These are phyloP conservation scores for Auanema freiburgensis DNA, from an alignment of 2,888 invertebrate genomes.

Conservation along the genomic window DNA sequence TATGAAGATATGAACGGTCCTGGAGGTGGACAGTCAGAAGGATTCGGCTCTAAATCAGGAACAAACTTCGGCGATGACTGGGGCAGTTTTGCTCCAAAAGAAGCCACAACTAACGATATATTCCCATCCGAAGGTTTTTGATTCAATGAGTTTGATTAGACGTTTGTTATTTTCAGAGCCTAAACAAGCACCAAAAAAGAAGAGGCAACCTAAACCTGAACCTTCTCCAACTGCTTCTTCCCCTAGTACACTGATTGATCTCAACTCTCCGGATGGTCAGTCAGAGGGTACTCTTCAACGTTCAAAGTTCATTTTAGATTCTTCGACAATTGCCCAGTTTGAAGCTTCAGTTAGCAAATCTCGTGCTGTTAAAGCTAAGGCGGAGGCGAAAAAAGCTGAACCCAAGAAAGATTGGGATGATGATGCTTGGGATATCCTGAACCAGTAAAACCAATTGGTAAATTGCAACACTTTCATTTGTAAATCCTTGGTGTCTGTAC, in stretches of 20 bases:
- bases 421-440: conserved; percentile 62
- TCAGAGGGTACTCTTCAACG: not conserved
- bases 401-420: conserved; percentile 54
- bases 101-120: conserved; percentile 4
- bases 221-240: not conserved
- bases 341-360: conserved; percentile 39
- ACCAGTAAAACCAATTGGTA: conserved; percentile 31
- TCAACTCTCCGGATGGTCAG: conserved; percentile 5
- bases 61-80: not conserved
- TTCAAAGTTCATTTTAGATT: conserved; percentile 7
- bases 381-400: conserved; percentile 16
- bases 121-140: conserved; percentile 6
- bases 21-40: conserved; percentile 11
- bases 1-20: conserved; percentile 53
- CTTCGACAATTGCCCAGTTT: conserved; percentile 43
- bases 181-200: conserved; percentile 13
- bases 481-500: no score
- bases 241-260: conserved; percentile 1
- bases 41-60: not conserved
- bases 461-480: no score
- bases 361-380: conserved; percentile 13
- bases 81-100: not conserved
- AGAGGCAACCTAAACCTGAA: conserved; percentile 5
- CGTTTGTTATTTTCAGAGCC: not conserved
- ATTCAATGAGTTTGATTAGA: not conserved